Evolutionary conservation across 2,888 invertebrate genomes (phyloP).

Genomic region (Argynnis bischoffii): DNA sequence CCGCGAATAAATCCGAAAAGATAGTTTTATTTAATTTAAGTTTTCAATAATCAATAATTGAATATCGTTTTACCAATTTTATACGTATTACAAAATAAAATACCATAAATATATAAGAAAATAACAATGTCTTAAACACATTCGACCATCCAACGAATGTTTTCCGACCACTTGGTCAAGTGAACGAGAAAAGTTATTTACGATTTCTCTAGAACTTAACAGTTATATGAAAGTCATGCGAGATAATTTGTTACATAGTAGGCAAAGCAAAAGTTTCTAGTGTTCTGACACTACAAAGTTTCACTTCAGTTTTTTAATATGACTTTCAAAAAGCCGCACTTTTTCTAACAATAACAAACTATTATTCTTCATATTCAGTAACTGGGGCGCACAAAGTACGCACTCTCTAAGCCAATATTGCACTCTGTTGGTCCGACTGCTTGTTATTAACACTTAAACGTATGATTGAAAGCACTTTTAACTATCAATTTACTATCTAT

Average conservation of each 20-base stretch:
- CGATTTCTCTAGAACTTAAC: too few relatives aligned
- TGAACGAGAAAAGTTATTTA: too few relatives aligned
- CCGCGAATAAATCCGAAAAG: too few relatives aligned
- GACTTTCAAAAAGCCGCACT: slow-evolving; percentile 18
- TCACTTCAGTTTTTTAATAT: slow-evolving; percentile 14
- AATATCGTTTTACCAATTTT: too few relatives aligned
- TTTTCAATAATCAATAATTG: too few relatives aligned
- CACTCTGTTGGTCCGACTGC: slow-evolving; percentile 15
- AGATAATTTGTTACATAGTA: background rate
- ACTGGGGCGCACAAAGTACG: slow-evolving; percentile 15
- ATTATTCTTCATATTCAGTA: slow-evolving; percentile 20
- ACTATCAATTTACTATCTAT: background rate
- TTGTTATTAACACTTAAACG: slow-evolving; percentile 21
- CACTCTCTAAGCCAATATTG: slow-evolving; percentile 28
- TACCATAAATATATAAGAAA: too few relatives aligned
- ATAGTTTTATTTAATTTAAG: too few relatives aligned
- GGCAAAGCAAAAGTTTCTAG: slow-evolving; percentile 10
- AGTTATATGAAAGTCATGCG: background rate
- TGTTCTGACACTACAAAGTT: slow-evolving; percentile 2
- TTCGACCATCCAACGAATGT: too few relatives aligned
- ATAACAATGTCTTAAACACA: too few relatives aligned
- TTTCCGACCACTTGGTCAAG: too few relatives aligned
- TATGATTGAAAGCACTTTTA: slow-evolving; percentile 6
- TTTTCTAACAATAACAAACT: slow-evolving; percentile 15
- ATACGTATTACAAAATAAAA: too few relatives aligned